phyloP scores from a whole-genome alignment of 2,888 invertebrate genomes.

The Steinernema carpocapsae region DNA sequence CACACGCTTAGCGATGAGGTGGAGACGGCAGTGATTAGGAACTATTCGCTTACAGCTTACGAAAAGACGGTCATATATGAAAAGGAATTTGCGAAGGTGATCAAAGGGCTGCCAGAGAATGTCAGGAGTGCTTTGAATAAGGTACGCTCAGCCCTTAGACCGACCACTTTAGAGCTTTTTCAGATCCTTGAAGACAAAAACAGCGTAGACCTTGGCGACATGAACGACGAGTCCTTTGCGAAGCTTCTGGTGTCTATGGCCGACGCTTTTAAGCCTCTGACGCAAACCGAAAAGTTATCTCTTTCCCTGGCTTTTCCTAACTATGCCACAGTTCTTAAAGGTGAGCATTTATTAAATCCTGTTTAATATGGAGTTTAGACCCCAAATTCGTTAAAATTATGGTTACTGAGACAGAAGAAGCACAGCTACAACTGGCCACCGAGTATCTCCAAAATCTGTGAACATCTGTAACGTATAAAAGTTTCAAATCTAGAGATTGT shows the following conservation, averaged over 20 bases:
- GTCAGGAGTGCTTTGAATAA: not conserved
- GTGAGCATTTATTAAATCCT: not conserved
- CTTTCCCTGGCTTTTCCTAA: not conserved
- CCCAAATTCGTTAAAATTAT: not conserved
- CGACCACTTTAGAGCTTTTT: not conserved
- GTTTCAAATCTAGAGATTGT: no score
- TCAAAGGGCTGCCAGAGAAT: not conserved
- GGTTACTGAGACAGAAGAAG: not conserved
- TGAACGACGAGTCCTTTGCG: not conserved
- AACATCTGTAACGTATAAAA: not conserved
- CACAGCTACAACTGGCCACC: not conserved
- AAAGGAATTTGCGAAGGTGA: not conserved
- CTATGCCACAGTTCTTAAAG: not conserved
- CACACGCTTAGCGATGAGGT: not conserved
- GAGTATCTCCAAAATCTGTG: not conserved
- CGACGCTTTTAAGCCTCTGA: not conserved
- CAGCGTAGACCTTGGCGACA: not conserved
- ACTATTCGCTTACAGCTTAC: not conserved
- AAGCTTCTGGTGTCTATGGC: not conserved
- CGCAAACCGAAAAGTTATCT: not conserved
- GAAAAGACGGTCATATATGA: not conserved
- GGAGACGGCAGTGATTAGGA: not conserved
- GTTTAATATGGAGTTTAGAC: not conserved
- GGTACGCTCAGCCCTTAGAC: not conserved
- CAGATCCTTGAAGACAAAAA: not conserved